Evolutionary conservation across 2,113 vertebrate species (phyloP).

Genomic region (Amblyopsis rosae): DNA sequence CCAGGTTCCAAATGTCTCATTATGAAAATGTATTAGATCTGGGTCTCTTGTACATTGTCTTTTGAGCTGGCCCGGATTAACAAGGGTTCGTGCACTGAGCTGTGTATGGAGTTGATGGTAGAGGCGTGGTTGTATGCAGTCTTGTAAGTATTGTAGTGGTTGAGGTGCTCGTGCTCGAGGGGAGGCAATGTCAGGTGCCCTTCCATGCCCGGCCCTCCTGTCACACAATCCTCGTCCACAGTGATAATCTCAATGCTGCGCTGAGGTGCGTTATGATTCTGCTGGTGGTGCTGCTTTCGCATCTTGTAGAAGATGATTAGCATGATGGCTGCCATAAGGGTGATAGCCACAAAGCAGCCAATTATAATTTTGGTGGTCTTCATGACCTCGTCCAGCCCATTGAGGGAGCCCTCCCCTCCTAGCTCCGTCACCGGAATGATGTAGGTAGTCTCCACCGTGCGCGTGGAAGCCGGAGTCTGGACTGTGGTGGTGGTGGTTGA

Average conservation of each 20-base stretch:
- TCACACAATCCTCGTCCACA: slow-evolving; percentile 95
- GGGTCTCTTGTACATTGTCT: slow-evolving; percentile 99
- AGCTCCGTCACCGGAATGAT: slow-evolving; percentile 90
- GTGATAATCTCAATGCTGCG: slow-evolving; percentile 98
- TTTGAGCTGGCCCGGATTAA: slow-evolving; percentile 99
- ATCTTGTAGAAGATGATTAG: slow-evolving; percentile 99
- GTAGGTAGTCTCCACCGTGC: slow-evolving; percentile 90
- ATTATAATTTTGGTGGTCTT: slow-evolving; percentile 99
- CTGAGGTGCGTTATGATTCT: slow-evolving; percentile 93
- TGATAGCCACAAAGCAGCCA: slow-evolving; percentile 99
- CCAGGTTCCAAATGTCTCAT: slow-evolving; percentile 52
- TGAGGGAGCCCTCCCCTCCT: slow-evolving; percentile 83
- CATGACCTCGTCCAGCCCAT: slow-evolving; percentile 98
- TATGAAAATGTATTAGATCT: slow-evolving; percentile 84
- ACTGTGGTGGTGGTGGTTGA: slow-evolving; percentile 87
- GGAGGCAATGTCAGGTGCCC: slow-evolving; percentile 95
- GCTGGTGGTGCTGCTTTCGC: slow-evolving; percentile 98
- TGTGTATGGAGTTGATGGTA: slow-evolving; percentile 99
- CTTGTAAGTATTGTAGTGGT: slow-evolving; percentile 98
- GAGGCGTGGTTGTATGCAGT: slow-evolving; percentile 96
- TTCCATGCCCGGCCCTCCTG: slow-evolving; percentile 90
- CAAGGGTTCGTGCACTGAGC: slow-evolving; percentile 99
- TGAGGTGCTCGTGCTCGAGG: slow-evolving; percentile 98
- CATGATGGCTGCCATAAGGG: slow-evolving; percentile 99
- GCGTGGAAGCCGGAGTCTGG: slow-evolving; percentile 87